Evolutionary conservation across 2,113 vertebrate genomes (phyloP).

Genomic region (Catharus bicknelli): DNA sequence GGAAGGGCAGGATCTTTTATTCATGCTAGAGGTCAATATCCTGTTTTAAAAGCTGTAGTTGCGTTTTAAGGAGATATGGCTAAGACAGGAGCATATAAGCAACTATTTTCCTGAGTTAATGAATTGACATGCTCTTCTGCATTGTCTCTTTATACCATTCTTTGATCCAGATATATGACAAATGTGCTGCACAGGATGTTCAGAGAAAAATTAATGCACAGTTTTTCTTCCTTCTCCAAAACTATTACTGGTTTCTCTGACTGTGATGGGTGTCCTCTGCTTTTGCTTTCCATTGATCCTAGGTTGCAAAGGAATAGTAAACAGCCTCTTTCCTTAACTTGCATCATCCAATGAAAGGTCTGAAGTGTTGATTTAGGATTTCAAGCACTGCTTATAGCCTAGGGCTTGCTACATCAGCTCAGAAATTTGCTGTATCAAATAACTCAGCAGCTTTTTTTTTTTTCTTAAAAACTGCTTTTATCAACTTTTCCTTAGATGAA

Average conservation of each 20-base stretch:
- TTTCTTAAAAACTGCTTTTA: constrained; percentile 42
- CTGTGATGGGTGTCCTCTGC: constrained; percentile 19
- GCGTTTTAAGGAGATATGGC: background rate
- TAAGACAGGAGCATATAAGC: background rate
- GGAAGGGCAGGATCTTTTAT: background rate
- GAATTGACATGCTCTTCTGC: background rate
- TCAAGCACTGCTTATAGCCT: background rate
- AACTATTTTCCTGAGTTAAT: background rate
- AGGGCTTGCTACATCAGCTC: background rate
- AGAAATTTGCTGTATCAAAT: background rate
- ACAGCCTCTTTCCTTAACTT: background rate
- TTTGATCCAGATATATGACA: background rate
- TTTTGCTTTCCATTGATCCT: constrained; percentile 23
- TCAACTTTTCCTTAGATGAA: constrained; percentile 8
- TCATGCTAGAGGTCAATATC: background rate
- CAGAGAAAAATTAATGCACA: background rate
- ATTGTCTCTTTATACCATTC: background rate
- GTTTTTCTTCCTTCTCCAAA: background rate
- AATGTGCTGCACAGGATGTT: background rate
- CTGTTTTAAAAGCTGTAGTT: background rate
- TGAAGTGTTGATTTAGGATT: background rate
- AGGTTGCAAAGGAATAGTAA: background rate
- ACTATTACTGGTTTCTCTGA: background rate
- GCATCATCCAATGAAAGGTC: background rate
- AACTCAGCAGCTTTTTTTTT: background rate